Conservation (phyloP, 2,888 invertebrate species). For the Blera fallax region DNA sequence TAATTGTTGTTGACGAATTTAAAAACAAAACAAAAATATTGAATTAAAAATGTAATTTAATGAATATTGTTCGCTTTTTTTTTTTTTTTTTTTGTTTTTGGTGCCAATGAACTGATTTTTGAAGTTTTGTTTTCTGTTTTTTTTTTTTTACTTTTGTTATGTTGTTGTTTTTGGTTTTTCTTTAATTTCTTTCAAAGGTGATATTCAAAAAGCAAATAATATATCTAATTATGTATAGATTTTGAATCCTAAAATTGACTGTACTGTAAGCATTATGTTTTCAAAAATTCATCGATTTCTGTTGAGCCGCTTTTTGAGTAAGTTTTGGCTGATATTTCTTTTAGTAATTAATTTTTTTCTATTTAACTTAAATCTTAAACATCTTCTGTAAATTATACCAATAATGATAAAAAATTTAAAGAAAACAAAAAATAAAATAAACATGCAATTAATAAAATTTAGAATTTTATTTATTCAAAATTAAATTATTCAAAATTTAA, state of each 20-base stretch:
- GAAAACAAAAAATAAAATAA: conserved; percentile 25
- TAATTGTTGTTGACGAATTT: conserved; percentile 15
- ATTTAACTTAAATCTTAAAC: conserved; percentile 72
- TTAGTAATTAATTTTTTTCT: conserved; percentile 26
- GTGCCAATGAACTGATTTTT: conserved; percentile 75
- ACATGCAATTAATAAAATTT: conserved; percentile 54
- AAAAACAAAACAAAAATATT: background rate
- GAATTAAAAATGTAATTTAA: conserved; percentile 25
- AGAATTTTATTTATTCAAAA: background rate
- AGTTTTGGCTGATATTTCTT: conserved; percentile 24
- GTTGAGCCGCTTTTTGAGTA: conserved; percentile 75
- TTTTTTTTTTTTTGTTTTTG: conserved; percentile 26
- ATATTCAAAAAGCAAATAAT: conserved; percentile 56
- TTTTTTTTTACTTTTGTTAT: conserved; percentile 19
- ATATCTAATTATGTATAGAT: conserved; percentile 41
- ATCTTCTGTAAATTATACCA: conserved; percentile 79
- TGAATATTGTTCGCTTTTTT: conserved; percentile 30
- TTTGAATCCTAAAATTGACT: conserved; percentile 53
- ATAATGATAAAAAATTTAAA: conserved; percentile 40
- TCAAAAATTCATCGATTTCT: conserved; percentile 79
- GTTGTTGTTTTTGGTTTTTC: conserved; percentile 45
- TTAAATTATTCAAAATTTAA: conserved; percentile 19
- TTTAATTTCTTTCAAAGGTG: conserved; percentile 58
- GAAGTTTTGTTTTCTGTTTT: conserved; percentile 69
- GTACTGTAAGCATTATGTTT: conserved; percentile 66